Evolutionary conservation across 2,797 vertebrate species (phyloP), one percentile per base, ranked within the genome.

Genomic region (Ceryle rudis): DNA sequence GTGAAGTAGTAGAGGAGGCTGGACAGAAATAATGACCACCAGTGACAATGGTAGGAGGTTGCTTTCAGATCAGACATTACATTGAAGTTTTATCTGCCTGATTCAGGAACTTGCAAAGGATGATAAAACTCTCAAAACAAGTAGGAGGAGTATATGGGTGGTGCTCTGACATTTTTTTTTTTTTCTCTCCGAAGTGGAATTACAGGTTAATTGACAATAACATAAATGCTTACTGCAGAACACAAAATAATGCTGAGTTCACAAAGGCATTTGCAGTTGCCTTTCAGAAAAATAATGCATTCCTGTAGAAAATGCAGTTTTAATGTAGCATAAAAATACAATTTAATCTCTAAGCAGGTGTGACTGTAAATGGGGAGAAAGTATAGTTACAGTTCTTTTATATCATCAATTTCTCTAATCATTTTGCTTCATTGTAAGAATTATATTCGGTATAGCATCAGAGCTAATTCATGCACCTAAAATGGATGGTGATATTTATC

Each of bases 331-430:
- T 97, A 97, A 98, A 97, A 96, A 96, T 96, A 81, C 95, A 97
- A 96, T 98, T 97, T 97, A 92, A 95, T 97, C 88, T 97, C 97
- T 96, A 97, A 97, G 96, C 96, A 98, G 97, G 97, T 98, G 93
- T 98, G 97, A 97, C 96, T 90, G 58, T 80, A 95, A 96, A 95
- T 95, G 72, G 75, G 29, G 84, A 93, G 26, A 81, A 91, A 75
- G 22, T 90, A 49, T 85, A 94, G 83, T 88, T 96, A 94, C 89
- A 89, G 39, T 86, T 93, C 55, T 85, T 77, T 94, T 61, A 95
- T 86, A 86, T 86, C 69, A 85, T 94, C 90, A 84, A 22, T 92
- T 93, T 49, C 49, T 91, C 49, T 92, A 93, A 95, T 95, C 97
- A 84, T 94, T 97, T 98, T 97, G 64, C 71, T 92, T 93, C 62